Evolutionary conservation across 2,113 vertebrate genomes (phyloP), one percentile per base, ranked within the genome.

Genomic region (Oncorhynchus mykiss): DNA sequence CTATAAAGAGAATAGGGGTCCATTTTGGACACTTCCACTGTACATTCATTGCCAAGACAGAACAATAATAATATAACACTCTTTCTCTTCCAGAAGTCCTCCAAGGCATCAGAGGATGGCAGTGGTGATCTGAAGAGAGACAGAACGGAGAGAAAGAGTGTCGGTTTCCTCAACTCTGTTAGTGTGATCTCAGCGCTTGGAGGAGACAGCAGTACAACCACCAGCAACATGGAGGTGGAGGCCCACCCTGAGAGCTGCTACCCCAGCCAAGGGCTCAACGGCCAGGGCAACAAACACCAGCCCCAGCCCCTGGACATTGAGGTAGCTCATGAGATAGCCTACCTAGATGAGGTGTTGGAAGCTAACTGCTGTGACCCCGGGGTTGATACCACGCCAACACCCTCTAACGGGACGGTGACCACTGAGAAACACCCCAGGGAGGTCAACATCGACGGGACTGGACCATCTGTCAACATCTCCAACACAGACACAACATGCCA

Each of bases 341-440:
- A 98, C 89, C 87, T 98, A 88, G 97, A 99, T 78, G 96, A 99
- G 90, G 97, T 98, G 18, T 87, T 98, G 69, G 97, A 98, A 67
- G 96, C 95, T 86, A 96, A 94, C 79, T 95, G 94, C 79, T 95
- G 94, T 0, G 95, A 51, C 49, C 49, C 49, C 11, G 49, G 49
- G 14, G 11, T 14, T 14, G 49, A 96, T 45, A 93, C 94, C 68
- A 88, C 6, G 6, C 91, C 45, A 51, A 85, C 60, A 39, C 88
- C 95, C 24, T 95, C 94, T 75, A 98, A 97, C 78, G 95, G 95
- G 72, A 95, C 86, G 2, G 87, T 92, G 0, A 95, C 94, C 71
- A 93, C 93, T 24, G 92, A 94, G 77, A 14, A 14, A 51, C 49
- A 51, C 49, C 91, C 88, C 54, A 81, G 20, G 25, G 77, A 18